Conservation (phyloP, 2,888 invertebrate species). For the Lymantria monacha region DNA sequence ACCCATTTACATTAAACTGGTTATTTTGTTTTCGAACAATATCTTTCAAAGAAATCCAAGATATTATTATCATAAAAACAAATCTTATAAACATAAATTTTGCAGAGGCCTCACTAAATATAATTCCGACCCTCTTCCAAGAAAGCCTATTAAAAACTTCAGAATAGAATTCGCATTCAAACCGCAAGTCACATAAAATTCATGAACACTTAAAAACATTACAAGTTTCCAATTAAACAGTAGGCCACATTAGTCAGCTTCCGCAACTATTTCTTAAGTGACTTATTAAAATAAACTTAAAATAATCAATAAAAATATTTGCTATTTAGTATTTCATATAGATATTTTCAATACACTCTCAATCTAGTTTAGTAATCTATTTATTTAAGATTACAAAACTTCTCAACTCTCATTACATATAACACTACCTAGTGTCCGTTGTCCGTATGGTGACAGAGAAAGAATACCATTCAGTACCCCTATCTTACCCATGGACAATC, state of each 20-base stretch:
- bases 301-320: too few species aligned
- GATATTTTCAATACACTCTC: too few species aligned
- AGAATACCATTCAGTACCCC: too few species aligned
- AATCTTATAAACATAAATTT: constrained; percentile 8
- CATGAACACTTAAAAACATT: constrained; percentile 10
- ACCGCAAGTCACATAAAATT: constrained; percentile 10
- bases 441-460: too few species aligned
- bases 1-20: background rate
- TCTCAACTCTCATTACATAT: too few species aligned
- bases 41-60: background rate
- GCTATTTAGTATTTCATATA: too few species aligned
- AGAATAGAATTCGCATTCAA: constrained; percentile 8
- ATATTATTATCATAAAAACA: constrained; percentile 2
- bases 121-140: constrained; percentile 8
- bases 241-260: background rate
- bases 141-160: constrained; percentile 25
- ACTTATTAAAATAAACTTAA: too few species aligned
- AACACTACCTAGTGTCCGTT: too few species aligned
- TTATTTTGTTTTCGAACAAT: background rate
- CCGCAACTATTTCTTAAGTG: background rate
- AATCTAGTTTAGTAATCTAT: too few species aligned
- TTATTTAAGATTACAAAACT: too few species aligned
- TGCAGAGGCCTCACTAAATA: constrained; percentile 10
- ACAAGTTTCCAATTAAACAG: constrained; percentile 1
- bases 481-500: too few species aligned